phyloP scores from a whole-genome alignment of 2,113 vertebrate genomes.

The Anser cygnoides region DNA sequence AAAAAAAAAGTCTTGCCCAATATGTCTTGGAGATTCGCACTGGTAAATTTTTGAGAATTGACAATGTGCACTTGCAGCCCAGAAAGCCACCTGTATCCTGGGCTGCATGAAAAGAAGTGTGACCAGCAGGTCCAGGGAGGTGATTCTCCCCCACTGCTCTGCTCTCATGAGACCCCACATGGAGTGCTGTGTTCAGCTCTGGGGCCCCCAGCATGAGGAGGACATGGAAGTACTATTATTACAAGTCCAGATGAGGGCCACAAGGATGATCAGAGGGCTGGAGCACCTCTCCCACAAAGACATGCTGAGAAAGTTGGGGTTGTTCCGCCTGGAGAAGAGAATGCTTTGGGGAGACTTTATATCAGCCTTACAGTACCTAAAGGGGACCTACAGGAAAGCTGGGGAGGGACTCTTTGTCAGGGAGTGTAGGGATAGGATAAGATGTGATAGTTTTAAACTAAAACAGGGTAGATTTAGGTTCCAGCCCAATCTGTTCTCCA shows the following conservation, averaged over 20 bases:
- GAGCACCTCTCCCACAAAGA: not conserved
- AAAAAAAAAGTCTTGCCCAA: not conserved
- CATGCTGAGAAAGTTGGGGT: not conserved
- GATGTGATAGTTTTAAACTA: not conserved
- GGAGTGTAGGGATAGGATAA: not conserved
- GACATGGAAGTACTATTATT: no score
- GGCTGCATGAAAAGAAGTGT: no score
- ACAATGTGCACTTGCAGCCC: not conserved
- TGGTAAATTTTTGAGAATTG: not conserved
- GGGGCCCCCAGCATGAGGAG: no score
- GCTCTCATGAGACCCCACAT: no score
- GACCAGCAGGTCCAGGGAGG: not conserved
- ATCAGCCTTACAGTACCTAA: not conserved
- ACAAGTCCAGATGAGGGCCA: not conserved
- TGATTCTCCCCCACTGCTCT: no score
- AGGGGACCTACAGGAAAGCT: no score
- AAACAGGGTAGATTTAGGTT: not conserved
- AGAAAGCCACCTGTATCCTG: no score
- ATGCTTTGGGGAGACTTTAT: not conserved
- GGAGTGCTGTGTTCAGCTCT: no score
- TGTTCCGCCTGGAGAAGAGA: not conserved
- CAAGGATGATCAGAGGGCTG: not conserved
- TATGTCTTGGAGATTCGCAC: not conserved
- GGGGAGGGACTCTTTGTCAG: not conserved
- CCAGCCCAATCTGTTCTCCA: no score